Conservation (phyloP, 1,140 invertebrate genomes). For the Heterodera carotae region DNA sequence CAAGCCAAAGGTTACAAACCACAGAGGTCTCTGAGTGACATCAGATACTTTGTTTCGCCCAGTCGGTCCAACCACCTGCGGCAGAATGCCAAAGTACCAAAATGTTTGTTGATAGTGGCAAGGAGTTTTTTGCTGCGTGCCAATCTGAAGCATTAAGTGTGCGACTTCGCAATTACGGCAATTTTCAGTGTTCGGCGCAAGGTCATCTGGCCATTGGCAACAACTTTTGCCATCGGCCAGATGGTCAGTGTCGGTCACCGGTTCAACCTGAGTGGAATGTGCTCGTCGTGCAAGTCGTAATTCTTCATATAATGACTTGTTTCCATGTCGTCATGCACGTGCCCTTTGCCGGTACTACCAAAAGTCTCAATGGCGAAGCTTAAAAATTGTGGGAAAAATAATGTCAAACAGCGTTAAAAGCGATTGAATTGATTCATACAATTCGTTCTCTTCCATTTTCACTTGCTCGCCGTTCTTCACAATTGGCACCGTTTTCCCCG, state of each 20-base stretch:
- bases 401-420: too few relatives aligned
- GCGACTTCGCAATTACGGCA: too few relatives aligned
- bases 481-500: constrained; percentile 98
- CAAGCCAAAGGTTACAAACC: constrained; percentile 68
- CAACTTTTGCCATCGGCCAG: too few relatives aligned
- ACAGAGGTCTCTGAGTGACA: constrained; percentile 96
- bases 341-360: constrained; percentile 92
- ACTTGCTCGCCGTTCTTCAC: constrained; percentile 96
- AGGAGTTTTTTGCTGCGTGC: constrained; percentile 81
- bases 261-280: constrained; percentile 55
- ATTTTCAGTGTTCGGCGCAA: too few relatives aligned
- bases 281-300: constrained; percentile 80
- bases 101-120: constrained; percentile 94
- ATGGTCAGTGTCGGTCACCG: too few relatives aligned
- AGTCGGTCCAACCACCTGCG: constrained; percentile 95
- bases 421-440: constrained; percentile 84
- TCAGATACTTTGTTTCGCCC: constrained; percentile 94
- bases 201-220: too few relatives aligned
- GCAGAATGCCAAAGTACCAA: constrained; percentile 96
- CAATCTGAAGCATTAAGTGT: constrained; percentile 33
- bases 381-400: background rate
- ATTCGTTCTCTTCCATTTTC: constrained; percentile 79
- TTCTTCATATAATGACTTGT: constrained; percentile 99
- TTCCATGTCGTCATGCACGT: constrained; percentile 98
- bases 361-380: constrained; percentile 98